Evolutionary conservation across 2,888 invertebrate species (phyloP), one percentile per base, ranked within the genome.

Genomic region (Dynastes maya): DNA sequence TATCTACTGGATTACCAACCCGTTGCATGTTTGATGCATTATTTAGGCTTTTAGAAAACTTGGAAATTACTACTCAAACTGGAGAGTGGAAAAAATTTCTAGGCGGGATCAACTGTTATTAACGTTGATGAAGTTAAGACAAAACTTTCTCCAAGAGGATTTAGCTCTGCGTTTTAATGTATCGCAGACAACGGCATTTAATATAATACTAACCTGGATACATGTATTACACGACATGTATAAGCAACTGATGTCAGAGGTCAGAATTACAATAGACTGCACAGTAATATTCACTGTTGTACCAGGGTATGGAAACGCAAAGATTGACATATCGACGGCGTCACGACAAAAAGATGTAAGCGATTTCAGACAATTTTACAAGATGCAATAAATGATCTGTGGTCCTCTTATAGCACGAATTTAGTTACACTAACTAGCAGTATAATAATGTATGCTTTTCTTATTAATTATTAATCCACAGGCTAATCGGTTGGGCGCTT

Each of bases 201-300:
- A 72, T 13, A 72, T 61, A 45, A 9, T 67, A 45, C 32, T 45
- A 76, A 82, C 82, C 4, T 82, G 80, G 80, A 72, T 82, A 9
- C 79, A 82, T 82, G 81, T 80, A 9, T 58, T 83, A 29, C 80
- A 83, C 80, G 80, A 81, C 8, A 76, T 77, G 9, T 82, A 80
- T 67, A 80, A 81, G 45, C 64, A 83, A 58, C 68, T 83, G 37
- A 82, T 84, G 82, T 29, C 80, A 32, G 76, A 53, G 53, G n/a
- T 53, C 45, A 8, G 83, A 68, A 83, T 83, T 22, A 81, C 81
- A 58, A 22, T 82, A 11, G 81, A 82, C 61, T 80, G 80, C 37
- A 81, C 82, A 11, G 82, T 82, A 76, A 72, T 82, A 58, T 76
- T 70, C 51, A 77, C 79, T 32, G 80, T 58, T 53, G 58, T 75